Percentiles rank a stretch among this genome's conserved stretches.
Evolutionary conservation across 2,797 vertebrate genomes (phyloP).

Genomic region (Amblyopsis hoosieri): DNA sequence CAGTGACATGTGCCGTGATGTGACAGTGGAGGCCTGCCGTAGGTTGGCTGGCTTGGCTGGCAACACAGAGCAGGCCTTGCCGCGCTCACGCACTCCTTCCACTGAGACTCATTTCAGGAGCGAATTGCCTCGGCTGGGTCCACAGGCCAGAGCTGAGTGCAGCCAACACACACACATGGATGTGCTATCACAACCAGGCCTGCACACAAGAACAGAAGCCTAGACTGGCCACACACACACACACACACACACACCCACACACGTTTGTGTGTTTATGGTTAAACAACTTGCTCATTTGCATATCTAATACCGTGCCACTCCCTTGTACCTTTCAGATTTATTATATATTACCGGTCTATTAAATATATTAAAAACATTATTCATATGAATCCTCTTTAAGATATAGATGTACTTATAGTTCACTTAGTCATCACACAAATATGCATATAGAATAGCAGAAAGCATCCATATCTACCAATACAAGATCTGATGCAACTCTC

Average conservation of each 20-base stretch:
- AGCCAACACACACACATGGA: constrained; percentile 15
- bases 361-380: constrained; percentile 10
- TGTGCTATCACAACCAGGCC: constrained; percentile 2
- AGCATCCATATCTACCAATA: no score
- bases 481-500: no score
- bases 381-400: not conserved
- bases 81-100: constrained; percentile 56
- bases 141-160: constrained; percentile 40
- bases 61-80: constrained; percentile 51
- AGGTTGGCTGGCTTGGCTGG: constrained; percentile 41
- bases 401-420: not conserved
- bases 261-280: constrained; percentile 4
- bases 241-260: not conserved
- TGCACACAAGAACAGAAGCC: constrained; percentile 6
- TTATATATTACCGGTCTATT: not conserved
- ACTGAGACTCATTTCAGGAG: constrained; percentile 75
- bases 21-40: constrained; percentile 72
- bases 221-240: not conserved
- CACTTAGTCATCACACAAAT: no score
- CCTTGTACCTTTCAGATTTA: not conserved
- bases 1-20: constrained; percentile 71
- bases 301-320: not conserved
- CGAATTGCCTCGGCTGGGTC: constrained; percentile 37
- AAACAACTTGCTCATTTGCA: constrained; percentile 16
- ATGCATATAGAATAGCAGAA: no score